Evolutionary conservation across 2,113 vertebrate genomes (phyloP).

Genomic region (Nesogale talazaci): DNA sequence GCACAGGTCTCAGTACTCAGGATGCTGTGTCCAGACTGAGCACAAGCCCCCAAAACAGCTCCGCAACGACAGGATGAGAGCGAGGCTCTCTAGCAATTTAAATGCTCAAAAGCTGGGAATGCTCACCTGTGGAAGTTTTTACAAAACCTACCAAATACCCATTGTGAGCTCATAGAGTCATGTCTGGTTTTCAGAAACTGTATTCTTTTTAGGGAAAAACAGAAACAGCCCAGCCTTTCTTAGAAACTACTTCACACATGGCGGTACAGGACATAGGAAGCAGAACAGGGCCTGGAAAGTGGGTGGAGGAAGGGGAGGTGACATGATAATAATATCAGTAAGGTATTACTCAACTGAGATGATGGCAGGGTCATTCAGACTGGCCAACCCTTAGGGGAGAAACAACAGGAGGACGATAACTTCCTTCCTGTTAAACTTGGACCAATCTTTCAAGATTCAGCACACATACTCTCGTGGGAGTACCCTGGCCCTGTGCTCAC

Average conservation of each 20-base stretch:
- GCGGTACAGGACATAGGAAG: not conserved
- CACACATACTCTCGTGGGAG: not conserved
- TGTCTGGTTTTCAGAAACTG: not conserved
- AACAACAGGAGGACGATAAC: not conserved
- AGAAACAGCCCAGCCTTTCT: not conserved
- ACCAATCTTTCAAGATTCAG: not conserved
- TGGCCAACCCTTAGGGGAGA: not conserved
- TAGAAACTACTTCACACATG: slow-evolving; percentile 28
- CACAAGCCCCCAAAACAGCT: not conserved
- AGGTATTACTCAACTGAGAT: not conserved
- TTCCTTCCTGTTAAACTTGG: not conserved
- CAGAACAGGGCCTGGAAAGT: slow-evolving; percentile 15
- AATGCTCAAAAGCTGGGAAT: slow-evolving; percentile 37
- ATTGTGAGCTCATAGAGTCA: slow-evolving; percentile 22
- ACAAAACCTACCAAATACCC: slow-evolving; percentile 30
- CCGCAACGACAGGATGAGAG: not conserved
- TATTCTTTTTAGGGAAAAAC: not conserved
- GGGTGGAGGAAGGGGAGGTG: too few species aligned
- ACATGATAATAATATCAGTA: not conserved
- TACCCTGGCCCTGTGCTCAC: not conserved
- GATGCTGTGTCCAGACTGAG: slow-evolving; percentile 41
- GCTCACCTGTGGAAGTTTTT: not conserved
- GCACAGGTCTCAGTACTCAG: not conserved
- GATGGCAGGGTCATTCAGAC: not conserved
- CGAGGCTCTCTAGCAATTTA: not conserved